phyloP scores from a whole-genome alignment of 2,888 invertebrate genomes.

The Steinernema carpocapsae region DNA sequence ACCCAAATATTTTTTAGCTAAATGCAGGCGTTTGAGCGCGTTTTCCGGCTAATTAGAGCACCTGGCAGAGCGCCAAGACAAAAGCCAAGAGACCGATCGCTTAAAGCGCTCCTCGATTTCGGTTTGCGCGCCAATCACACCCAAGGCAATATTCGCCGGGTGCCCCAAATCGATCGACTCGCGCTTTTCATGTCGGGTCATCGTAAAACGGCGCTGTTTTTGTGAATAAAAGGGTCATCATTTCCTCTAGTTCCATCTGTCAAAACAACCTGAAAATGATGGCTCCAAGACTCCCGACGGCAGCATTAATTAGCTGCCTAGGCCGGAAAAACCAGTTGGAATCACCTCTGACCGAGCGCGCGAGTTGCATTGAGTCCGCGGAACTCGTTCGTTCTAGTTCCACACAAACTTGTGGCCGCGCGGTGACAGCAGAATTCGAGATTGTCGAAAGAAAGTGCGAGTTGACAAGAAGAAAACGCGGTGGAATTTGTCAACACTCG shows the following conservation, averaged over 20 bases:
- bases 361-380: too few relatives aligned
- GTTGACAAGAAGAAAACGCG: not conserved
- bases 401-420: not conserved
- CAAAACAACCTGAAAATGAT: not conserved
- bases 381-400: not conserved
- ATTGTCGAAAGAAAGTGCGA: too few relatives aligned
- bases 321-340: conserved; percentile 3
- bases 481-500: not conserved
- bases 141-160: not conserved
- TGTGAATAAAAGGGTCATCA: not conserved
- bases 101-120: not conserved
- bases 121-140: conserved; percentile 18
- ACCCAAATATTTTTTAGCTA: too few relatives aligned
- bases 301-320: too few relatives aligned
- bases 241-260: not conserved
- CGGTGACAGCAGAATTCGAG: too few relatives aligned
- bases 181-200: not conserved
- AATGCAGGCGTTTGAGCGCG: too few relatives aligned
- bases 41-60: too few relatives aligned
- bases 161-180: conserved; percentile 9
- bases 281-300: conserved; percentile 1
- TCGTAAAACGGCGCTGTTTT: conserved; percentile 1
- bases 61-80: too few relatives aligned
- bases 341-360: too few relatives aligned
- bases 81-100: too few relatives aligned